Base-by-base conservation (phyloP, 2,888 invertebrate species). In the Theretra japonica region DNA sequence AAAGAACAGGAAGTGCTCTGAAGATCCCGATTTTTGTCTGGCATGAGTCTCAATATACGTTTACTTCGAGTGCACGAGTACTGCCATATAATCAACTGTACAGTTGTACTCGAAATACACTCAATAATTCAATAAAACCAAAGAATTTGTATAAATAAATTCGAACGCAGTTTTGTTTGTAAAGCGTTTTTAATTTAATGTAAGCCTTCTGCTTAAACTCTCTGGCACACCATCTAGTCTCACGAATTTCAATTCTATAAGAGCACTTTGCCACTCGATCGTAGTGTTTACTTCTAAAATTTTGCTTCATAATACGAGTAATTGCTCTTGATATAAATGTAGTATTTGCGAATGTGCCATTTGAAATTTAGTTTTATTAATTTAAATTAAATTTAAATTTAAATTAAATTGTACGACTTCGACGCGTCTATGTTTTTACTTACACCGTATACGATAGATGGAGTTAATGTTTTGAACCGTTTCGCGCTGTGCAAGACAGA, bases 281-380 rank as follows among this genome's bases (percentile, higher is more conserved):
- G 41, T 65, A 65, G 65, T 23, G 48, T 25, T 65, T 65, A 41
- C 41, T 23, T 23, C 65, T 65, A 48, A 21, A 15, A 65, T 48
- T 48, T 65, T 23, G 62, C 65, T 65, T 65, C 65, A 65, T 65
- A 65, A 48, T 65, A 65, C 41, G 65, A 48, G 41, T 65, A 65
- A 30, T 65, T 48, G 23, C 41, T 65, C 19, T 65, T 65, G 21
- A 48, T 23, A 65, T 65, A 17, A 41, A 23, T 48, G 62, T 65
- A 65, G 62, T 41, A 21, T 21, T 41, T 65, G 62, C 62, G 48
- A 41, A 65, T 17, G 65, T 65, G 65, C 65, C 65, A 65, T 65
- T 65, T 65, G 48, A 48, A 53, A 41, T 7, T 33, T 62, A 62
- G 19, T 48, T 65, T 65, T 65, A 48, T 65, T 48, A 48, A 48